Percentiles rank a stretch among this genome's conserved stretches.
These are phyloP conservation scores for Stenichneumon culpator DNA, from an alignment of 2,888 invertebrate genomes.

Conservation along the genomic window DNA sequence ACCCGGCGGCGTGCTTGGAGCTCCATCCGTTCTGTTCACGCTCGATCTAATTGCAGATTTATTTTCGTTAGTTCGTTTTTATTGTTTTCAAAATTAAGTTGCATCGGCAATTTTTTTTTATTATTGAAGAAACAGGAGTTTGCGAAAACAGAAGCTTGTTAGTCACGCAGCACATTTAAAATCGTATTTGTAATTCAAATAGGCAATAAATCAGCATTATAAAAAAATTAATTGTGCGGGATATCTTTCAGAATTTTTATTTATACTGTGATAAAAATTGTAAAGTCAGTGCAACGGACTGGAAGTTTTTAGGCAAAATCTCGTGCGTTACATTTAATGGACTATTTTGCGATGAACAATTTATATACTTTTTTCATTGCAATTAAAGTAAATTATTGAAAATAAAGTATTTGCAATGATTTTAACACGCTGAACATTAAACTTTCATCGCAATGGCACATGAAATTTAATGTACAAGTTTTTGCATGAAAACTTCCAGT, in stretches of 20 bases:
- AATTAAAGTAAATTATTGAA: too few relatives aligned
- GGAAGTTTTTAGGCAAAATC: too few relatives aligned
- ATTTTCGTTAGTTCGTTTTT: constrained; percentile 15
- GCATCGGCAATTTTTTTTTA: not conserved
- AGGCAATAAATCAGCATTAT: not conserved
- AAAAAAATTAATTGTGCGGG: not conserved
- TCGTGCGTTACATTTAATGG: too few relatives aligned
- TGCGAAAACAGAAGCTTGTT: constrained; percentile 2
- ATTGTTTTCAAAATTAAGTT: not conserved
- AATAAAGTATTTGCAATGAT: too few relatives aligned
- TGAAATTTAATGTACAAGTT: too few relatives aligned
- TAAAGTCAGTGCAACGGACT: too few relatives aligned
- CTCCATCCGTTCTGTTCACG: constrained; percentile 79
- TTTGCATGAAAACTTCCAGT: too few relatives aligned
- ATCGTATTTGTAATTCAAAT: constrained; percentile 3
- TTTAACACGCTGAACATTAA: not conserved
- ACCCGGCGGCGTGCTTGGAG: constrained; percentile 87
- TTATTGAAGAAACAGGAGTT: not conserved
- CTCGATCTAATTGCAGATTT: constrained; percentile 79
- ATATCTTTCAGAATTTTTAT: not conserved
- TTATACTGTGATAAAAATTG: too few relatives aligned
- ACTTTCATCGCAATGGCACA: not conserved
- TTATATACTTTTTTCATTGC: too few relatives aligned
- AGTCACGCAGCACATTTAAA: not conserved
- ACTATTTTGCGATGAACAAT: too few relatives aligned